phyloP scores from a whole-genome alignment of 2,888 invertebrate genomes.

The Altica lythri region DNA sequence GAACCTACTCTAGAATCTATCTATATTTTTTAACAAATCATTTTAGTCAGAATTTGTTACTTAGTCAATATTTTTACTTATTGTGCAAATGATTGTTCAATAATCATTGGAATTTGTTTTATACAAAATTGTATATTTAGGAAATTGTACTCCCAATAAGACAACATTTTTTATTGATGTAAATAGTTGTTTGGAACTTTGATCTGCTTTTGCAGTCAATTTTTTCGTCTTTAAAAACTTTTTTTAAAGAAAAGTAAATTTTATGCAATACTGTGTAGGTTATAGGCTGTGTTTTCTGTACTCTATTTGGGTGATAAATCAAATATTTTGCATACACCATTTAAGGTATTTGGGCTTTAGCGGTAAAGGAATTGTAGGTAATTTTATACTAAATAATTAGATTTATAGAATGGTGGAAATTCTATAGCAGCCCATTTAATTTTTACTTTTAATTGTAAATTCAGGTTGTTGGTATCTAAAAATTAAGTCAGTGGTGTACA shows the following conservation, averaged over 20 bases:
- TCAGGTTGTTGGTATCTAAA: no score
- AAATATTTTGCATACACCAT: no score
- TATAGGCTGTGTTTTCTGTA: constrained; percentile 21
- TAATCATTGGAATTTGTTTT: not conserved
- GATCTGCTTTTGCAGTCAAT: not conserved
- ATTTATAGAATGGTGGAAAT: no score
- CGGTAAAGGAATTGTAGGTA: no score
- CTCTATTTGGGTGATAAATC: constrained; percentile 1
- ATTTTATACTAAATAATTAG: no score
- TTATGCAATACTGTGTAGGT: constrained; percentile 19
- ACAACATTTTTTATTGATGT: constrained; percentile 5
- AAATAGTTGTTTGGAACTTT: constrained; percentile 12
- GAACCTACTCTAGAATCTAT: constrained; percentile 8
- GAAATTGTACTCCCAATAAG: constrained; percentile 2
- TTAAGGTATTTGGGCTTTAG: no score
- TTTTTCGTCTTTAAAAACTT: not conserved
- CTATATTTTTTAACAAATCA: constrained; percentile 14
- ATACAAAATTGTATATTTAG: constrained; percentile 6
- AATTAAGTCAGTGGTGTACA: no score
- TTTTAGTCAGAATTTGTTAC: constrained; percentile 21
- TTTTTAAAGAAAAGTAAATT: constrained; percentile 9
- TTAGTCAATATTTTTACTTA: constrained; percentile 23
- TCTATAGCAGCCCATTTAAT: no score
- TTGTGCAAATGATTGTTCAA: constrained; percentile 27
- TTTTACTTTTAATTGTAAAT: no score